These are phyloP conservation scores for Oreochromis mossambicus DNA, from an alignment of 2,797 vertebrate genomes.

Conservation along the genomic window DNA sequence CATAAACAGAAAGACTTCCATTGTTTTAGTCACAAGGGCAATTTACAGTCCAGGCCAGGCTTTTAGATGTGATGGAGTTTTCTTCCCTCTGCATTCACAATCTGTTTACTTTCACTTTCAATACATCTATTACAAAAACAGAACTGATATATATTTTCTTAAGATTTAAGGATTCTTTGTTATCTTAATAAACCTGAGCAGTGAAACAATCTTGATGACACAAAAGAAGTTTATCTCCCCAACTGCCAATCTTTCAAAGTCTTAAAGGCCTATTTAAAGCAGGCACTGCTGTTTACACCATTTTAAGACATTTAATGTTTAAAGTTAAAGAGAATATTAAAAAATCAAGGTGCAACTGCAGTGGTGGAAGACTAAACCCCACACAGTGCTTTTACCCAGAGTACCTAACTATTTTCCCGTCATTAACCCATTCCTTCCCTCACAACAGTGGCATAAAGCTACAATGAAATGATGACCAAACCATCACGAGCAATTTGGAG, in stretches of 20 bases:
- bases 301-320: neutral
- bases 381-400: neutral
- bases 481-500: neutral
- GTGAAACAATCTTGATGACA: neutral
- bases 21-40: neutral
- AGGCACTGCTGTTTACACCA: neutral
- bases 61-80: constrained; percentile 4
- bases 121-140: neutral
- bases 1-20: neutral
- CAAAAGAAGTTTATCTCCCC: neutral
- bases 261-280: neutral
- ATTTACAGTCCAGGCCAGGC: neutral
- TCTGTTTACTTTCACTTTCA: neutral
- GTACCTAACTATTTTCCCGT: neutral
- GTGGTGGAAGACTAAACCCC: neutral
- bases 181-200: neutral
- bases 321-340: neutral
- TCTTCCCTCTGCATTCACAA: neutral
- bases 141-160: neutral
- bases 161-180: neutral
- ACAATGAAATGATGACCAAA: accelerated
- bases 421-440: neutral
- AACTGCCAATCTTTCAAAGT: neutral
- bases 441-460: neutral
- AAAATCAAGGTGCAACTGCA: neutral